Conservation (phyloP, 2,888 invertebrate genomes). For the Trachelus tabidus region DNA sequence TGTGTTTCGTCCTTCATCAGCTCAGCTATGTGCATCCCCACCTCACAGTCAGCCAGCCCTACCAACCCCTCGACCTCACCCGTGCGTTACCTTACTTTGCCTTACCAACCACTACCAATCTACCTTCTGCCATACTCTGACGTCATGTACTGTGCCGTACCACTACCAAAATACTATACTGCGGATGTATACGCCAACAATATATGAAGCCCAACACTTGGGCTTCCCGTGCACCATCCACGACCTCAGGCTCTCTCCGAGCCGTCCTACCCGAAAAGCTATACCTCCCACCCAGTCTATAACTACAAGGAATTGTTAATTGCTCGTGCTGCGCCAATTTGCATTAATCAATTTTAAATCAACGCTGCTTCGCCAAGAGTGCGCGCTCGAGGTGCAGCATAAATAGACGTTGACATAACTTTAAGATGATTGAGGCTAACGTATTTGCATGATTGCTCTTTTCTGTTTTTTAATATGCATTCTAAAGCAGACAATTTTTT, state of each 20-base stretch:
- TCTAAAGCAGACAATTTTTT: background rate
- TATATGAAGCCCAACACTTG: background rate
- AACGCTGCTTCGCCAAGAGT: slow-evolving; percentile 45
- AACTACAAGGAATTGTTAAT: slow-evolving; percentile 65
- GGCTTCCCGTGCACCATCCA: background rate
- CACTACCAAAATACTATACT: background rate
- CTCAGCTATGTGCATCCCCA: slow-evolving; percentile 48
- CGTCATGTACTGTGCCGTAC: slow-evolving; percentile 18
- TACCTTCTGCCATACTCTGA: background rate
- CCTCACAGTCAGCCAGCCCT: slow-evolving; percentile 24
- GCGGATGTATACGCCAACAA: background rate
- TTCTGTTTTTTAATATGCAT: background rate
- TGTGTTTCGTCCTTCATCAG: slow-evolving; percentile 65
- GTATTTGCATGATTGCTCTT: background rate
- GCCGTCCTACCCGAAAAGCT: slow-evolving; percentile 44
- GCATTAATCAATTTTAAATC: slow-evolving; percentile 66
- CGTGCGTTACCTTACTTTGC: slow-evolving; percentile 13
- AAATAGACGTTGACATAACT: background rate
- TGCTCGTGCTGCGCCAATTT: slow-evolving; percentile 65
- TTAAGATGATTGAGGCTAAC: background rate
- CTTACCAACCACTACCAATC: slow-evolving; percentile 11
- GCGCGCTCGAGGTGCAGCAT: slow-evolving; percentile 14
- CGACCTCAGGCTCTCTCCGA: background rate
- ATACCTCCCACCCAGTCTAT: slow-evolving; percentile 45
- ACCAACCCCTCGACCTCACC: slow-evolving; percentile 21